A percentile compares a stretch with the other conserved stretches of the same genome.
phyloP scores from a whole-genome alignment of 2,797 vertebrate genomes.

The Hozukius guyotensis region DNA sequence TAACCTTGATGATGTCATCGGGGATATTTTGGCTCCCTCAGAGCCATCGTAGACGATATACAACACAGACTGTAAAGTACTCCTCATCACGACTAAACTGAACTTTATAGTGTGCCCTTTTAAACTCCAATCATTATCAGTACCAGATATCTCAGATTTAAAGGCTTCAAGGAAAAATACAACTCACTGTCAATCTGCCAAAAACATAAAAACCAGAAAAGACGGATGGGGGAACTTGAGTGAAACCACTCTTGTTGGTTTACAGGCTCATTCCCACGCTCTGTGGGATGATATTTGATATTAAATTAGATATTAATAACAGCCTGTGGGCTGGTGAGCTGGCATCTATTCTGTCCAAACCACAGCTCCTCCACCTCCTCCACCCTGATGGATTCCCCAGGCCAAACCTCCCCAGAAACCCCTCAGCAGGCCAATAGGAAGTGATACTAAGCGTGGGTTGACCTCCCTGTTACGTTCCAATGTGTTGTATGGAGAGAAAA shows the following conservation, averaged over 20 bases:
- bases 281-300: constrained; percentile 42
- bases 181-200: background rate
- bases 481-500: background rate
- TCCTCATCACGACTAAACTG: background rate
- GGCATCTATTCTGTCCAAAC: constrained; percentile 45
- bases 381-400: constrained; percentile 39
- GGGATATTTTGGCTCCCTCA: background rate
- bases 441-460: constrained; percentile 1
- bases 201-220: constrained; percentile 5
- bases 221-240: constrained; percentile 4
- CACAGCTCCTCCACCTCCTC: constrained; percentile 37
- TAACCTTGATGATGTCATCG: background rate
- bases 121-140: background rate
- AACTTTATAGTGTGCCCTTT: background rate
- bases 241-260: constrained; percentile 32
- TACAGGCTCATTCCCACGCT: constrained; percentile 45
- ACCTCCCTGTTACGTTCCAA: background rate
- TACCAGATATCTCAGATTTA: background rate
- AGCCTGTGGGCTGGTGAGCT: constrained; percentile 19
- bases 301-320: constrained; percentile 65
- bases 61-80: background rate
- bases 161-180: background rate
- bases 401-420: constrained; percentile 22
- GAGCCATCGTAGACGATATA: background rate
- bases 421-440: constrained; percentile 21